These are phyloP conservation scores for Spongia lamella DNA, from an alignment of 37 sponge, comb jelly and placozoan genomes.

Conservation along the genomic window DNA sequence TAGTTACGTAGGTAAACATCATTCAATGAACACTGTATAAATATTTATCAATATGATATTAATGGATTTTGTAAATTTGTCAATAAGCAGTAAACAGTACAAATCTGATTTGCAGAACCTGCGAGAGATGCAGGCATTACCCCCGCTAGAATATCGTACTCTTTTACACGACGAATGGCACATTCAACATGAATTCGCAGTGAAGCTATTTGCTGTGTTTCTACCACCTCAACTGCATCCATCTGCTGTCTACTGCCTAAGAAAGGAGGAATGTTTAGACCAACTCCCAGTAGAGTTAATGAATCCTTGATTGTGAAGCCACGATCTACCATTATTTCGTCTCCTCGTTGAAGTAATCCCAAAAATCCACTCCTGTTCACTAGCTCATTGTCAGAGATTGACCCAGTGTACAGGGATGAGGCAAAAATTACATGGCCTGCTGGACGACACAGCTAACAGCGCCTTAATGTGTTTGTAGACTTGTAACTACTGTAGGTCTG, in stretches of 20 bases:
- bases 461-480: neutral
- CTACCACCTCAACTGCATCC: neutral
- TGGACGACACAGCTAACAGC: neutral
- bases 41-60: too few species aligned
- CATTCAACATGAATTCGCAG: constrained; percentile 21
- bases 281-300: neutral
- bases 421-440: neutral
- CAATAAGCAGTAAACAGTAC: neutral
- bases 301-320: constrained; percentile 8
- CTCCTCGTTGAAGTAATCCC: neutral
- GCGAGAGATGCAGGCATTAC: neutral
- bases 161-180: neutral
- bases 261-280: constrained; percentile 11
- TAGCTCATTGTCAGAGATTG: neutral
- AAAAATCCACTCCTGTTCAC: neutral
- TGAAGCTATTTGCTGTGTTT: neutral
- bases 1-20: neutral
- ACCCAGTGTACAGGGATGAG: neutral
- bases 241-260: neutral
- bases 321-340: neutral
- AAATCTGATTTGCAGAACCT: constrained; percentile 1
- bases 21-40: too few species aligned
- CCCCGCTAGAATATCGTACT: neutral
- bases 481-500: neutral
- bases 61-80: constrained; percentile 3